Evolutionary conservation across 2,888 invertebrate species (phyloP).

Genomic region (Tinea trinotella): DNA sequence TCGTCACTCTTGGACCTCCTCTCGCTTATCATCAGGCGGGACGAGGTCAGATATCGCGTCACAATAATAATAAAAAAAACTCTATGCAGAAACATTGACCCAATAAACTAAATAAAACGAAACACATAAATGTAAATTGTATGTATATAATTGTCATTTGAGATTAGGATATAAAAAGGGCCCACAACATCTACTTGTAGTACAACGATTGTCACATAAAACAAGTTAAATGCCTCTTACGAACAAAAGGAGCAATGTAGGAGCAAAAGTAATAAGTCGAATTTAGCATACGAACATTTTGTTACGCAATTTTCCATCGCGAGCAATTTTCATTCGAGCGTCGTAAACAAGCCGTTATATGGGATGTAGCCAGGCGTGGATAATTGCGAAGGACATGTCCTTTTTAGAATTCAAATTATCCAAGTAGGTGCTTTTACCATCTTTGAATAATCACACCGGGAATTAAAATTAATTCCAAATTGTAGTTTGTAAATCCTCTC

Average conservation of each 20-base stretch:
- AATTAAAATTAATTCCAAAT: no score
- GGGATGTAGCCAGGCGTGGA: background rate
- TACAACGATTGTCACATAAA: background rate
- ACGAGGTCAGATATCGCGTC: no score
- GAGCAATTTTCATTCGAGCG: constrained; percentile 7
- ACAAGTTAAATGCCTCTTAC: background rate
- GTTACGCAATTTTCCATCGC: constrained; percentile 7
- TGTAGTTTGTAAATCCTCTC: no score
- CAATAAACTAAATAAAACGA: no score
- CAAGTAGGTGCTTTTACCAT: no score
- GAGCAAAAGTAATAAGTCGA: background rate
- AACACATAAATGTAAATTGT: no score
- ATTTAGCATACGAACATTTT: background rate
- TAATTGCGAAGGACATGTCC: background rate
- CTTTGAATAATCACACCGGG: no score
- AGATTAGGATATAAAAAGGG: constrained; percentile 2
- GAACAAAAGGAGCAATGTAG: background rate
- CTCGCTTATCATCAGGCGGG: no score
- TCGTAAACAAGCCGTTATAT: background rate
- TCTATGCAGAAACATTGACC: no score
- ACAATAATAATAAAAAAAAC: no score
- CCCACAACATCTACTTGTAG: background rate
- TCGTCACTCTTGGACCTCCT: no score
- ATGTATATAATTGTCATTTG: background rate
- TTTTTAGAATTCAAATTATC: background rate